Evolutionary conservation across 2,113 vertebrate genomes (phyloP).

Genomic region (Aramus guarauna): DNA sequence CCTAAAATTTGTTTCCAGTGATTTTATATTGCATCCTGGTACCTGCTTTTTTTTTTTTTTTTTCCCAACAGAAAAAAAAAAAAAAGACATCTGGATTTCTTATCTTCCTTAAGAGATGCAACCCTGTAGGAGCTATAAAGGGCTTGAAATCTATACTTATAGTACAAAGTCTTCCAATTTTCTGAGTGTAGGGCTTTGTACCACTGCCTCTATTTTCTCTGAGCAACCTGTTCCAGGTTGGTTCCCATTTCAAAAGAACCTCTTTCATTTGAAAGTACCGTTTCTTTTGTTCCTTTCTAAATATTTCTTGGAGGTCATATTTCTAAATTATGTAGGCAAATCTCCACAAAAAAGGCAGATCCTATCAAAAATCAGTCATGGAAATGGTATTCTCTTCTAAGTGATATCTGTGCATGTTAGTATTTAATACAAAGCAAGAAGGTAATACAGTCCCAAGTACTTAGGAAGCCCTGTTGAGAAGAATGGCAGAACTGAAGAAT

Average conservation of each 20-base stretch:
- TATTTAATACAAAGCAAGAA: neutral
- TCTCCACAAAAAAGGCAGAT: neutral
- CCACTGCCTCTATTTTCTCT: neutral
- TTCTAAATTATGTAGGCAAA: neutral
- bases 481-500: neutral
- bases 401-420: neutral
- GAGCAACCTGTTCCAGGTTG: neutral
- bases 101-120: neutral
- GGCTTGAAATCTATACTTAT: neutral
- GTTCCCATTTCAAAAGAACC: neutral
- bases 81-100: neutral
- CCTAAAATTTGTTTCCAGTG: neutral
- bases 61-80: neutral
- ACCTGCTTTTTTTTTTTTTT: neutral
- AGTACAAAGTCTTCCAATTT: neutral
- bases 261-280: neutral
- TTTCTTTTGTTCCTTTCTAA: neutral
- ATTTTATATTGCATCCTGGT: neutral
- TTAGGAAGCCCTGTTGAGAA: neutral
- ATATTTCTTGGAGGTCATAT: neutral
- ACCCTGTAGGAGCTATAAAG: neutral
- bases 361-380: neutral
- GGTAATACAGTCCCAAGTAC: neutral
- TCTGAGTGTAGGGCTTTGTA: neutral
- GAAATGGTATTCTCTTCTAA: neutral